These are phyloP conservation scores for Daphoenositta chrysoptera DNA, from an alignment of 2,113 vertebrate genomes.

Conservation along the genomic window DNA sequence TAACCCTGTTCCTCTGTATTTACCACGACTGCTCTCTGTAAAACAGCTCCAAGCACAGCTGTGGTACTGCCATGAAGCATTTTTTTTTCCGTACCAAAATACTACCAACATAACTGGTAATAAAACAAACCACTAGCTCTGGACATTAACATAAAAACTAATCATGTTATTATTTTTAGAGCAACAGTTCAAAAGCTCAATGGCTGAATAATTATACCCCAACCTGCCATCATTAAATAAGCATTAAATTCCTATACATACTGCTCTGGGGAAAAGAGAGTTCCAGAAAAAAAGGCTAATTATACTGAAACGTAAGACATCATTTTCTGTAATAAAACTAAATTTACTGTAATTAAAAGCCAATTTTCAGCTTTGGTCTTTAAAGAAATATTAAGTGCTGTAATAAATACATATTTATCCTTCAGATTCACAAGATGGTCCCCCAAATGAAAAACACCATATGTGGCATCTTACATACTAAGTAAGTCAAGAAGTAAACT, in stretches of 20 bases:
- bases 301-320: not conserved
- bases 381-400: not conserved
- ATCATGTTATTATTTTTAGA: not conserved
- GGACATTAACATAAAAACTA: not conserved
- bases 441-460: not conserved
- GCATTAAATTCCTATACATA: not conserved
- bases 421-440: not conserved
- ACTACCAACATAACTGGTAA: not conserved
- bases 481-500: not conserved
- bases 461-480: not conserved
- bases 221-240: conserved; percentile 1
- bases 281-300: not conserved
- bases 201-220: not conserved
- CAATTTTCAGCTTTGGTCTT: conserved; percentile 11
- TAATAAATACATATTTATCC: not conserved
- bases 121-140: not conserved
- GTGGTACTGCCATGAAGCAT: not conserved
- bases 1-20: not conserved
- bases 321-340: not conserved
- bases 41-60: not conserved
- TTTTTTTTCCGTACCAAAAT: not conserved
- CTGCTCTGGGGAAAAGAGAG: not conserved
- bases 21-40: not conserved
- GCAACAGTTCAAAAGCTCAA: conserved; percentile 11
- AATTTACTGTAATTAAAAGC: not conserved